Base-by-base conservation (phyloP, 2,113 vertebrate species). In the Chionomys nivalis region DNA sequence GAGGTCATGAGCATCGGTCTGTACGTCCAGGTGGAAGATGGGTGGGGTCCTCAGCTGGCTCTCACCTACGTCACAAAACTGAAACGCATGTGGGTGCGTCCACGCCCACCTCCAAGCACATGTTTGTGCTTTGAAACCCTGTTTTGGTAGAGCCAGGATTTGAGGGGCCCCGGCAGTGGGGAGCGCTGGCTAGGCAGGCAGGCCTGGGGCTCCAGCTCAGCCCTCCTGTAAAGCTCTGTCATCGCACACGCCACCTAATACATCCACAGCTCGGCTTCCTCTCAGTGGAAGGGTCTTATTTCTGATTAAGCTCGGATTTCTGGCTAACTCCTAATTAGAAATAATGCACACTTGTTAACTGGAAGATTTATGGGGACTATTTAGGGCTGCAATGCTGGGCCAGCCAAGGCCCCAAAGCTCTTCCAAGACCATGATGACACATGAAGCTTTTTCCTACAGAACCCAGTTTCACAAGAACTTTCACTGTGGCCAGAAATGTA, bases 401-500 rank as follows among this genome's bases (percentile, higher is more conserved):
- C 72, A 72, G 75, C n/a, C 78, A 96, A 95, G 87, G 79, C 49
- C 75, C 86, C 58, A 94, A 87, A 91, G 39, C 21, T 16, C 42
- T 87, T 91, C 87, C 82, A 93, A 87, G 55, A 79, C 75, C 39
- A 89, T 9, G 94, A 63, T 75, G 76, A 94, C 77, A 97, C 44
- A 33, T 26, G n/a, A 91, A 89, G 76, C 89, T 93, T 95, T 91
- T 95, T 77, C 86, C 82, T 95, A 76, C 63, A 93, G 83, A 94
- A 87, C 72, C 93, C 85, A 68, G 63, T 96, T 92, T 87, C 87
- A 96, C 11, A 0, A 95, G 94, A 96, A 90, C 36, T 39, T 88
- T 92, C 75, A 42, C 28, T 90, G 33, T 68, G 31, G 90, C 92
- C 92, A 94, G 70, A 95, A 97, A 96, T 94, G 49, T 95, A 93